Evolutionary conservation across 2,113 vertebrate species (phyloP).

Genomic region (Melanerpes formicivorus): DNA sequence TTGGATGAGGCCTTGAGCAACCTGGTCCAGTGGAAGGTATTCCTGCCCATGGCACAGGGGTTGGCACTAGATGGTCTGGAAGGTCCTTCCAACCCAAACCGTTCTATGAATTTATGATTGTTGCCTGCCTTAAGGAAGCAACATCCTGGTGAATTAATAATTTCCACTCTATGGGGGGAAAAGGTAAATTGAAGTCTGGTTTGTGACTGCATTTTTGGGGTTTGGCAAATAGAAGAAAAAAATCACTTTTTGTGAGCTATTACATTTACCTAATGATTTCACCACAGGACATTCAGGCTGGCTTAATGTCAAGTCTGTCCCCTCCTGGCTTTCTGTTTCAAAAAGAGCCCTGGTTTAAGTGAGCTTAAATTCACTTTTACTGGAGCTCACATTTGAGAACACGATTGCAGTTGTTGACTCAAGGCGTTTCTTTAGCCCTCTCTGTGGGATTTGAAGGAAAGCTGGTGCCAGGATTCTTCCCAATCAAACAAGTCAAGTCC

Average conservation of each 20-base stretch:
- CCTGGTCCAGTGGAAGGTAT: too few relatives aligned
- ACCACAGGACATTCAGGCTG: not conserved
- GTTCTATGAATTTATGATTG: not conserved
- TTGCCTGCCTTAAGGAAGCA: not conserved
- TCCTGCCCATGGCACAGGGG: too few relatives aligned
- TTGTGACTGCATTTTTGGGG: not conserved
- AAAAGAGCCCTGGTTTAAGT: slow-evolving; percentile 37
- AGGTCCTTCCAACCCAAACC: too few relatives aligned
- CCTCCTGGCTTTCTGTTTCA: slow-evolving; percentile 2
- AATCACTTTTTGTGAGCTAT: not conserved
- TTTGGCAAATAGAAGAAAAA: not conserved
- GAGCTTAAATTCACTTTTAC: slow-evolving; percentile 29
- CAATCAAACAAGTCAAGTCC: not conserved
- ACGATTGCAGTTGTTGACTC: slow-evolving; percentile 33
- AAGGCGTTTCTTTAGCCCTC: slow-evolving; percentile 31
- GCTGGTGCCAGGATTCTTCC: not conserved
- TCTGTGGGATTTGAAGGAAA: not conserved
- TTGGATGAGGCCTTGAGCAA: too few relatives aligned
- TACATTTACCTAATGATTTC: not conserved
- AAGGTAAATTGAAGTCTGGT: not conserved
- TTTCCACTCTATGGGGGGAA: not conserved
- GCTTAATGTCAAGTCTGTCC: not conserved
- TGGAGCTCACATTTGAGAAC: not conserved
- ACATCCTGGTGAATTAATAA: not conserved
- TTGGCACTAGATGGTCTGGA: too few relatives aligned